Evolutionary conservation across 2,113 vertebrate species (phyloP).

Genomic region (Morone chrysops): DNA sequence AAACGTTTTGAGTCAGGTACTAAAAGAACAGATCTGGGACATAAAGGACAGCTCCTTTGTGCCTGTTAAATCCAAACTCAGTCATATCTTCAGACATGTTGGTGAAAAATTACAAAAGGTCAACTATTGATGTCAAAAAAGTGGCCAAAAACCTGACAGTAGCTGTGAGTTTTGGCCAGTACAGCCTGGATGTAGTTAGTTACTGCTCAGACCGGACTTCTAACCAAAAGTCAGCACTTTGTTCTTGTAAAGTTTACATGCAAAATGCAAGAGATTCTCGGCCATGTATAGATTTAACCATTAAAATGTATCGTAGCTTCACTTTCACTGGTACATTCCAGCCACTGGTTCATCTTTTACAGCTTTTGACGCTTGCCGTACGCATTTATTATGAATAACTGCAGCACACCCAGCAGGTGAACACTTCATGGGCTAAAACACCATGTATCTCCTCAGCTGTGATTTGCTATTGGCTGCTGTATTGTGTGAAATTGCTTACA

Average conservation of each 20-base stretch:
- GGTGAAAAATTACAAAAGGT: background rate
- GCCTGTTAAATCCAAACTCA: background rate
- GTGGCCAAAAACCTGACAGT: background rate
- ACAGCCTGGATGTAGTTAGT: background rate
- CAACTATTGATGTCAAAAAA: slow-evolving; percentile 11
- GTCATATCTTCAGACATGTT: background rate
- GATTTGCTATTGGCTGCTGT: slow-evolving; percentile 13
- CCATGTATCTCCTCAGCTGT: slow-evolving; percentile 4
- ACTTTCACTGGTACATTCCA: slow-evolving; percentile 11
- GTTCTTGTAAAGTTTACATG: slow-evolving; percentile 13
- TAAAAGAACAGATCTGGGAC: background rate
- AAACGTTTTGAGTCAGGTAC: background rate
- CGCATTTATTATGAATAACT: slow-evolving; percentile 5
- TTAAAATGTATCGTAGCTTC: slow-evolving; percentile 5
- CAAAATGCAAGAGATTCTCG: background rate
- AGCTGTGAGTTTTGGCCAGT: too few species aligned
- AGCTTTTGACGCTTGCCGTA: slow-evolving; percentile 12
- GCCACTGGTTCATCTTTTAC: slow-evolving; percentile 9
- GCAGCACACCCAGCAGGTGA: slow-evolving; percentile 6
- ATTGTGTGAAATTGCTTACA: background rate
- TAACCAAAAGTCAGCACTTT: background rate
- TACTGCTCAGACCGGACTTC: background rate
- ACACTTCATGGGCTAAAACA: background rate
- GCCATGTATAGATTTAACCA: background rate
- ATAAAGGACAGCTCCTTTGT: slow-evolving; percentile 9